Base-by-base conservation (phyloP, 2,888 invertebrate species). In the Lochmaea crataegi region DNA sequence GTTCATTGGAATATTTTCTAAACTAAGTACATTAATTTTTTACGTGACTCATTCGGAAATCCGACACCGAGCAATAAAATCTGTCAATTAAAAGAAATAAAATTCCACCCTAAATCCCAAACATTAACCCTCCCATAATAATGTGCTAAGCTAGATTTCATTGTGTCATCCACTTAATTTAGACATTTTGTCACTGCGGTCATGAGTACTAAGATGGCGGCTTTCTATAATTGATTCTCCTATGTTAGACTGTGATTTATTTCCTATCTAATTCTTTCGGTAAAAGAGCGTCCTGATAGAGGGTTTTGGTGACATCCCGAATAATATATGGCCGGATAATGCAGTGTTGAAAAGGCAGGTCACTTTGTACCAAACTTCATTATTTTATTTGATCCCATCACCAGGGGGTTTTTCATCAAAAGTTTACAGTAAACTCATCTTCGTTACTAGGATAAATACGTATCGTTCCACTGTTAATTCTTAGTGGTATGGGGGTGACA, bases 341-440 rank as follows among this genome's bases (percentile, higher is more conserved):
- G 81, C 84, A 85, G 85, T 86, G 87, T 86, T 86, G 86, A 87
- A 87, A 87, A 87, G 87, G 86, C 87, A 87, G 87, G 86, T 87
- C 86, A 87, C 85, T 86, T 85, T 86, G 85, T 86, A 86, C 85
- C 83, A 84, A 85, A 86, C 84, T 86, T 85, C 86, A 87, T 87
- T 86, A 86, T 86, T 85, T 83, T 84, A 86, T 86, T 85, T 84
- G 84, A 83, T 84, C 85, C 85, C 82, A 84, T 85, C 84, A 84
- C 79, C 82, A 82, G 78, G 77, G 81, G 73, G 76, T 75, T 76
- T 82, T 76, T 76, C 84, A 83, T 58, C 38, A 76, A 76, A 75
- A 82, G 75, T 76, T 84, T 81, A 74, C 85, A 77, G 79, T 76
- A 70, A 53, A 63, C 4, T 10, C 42, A 16, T 16, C 11, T 2